A percentile compares a stretch with the other conserved stretches of the same genome.
These are phyloP conservation scores for Myathropa florea DNA, from an alignment of 2,888 invertebrate genomes.

Conservation along the genomic window DNA sequence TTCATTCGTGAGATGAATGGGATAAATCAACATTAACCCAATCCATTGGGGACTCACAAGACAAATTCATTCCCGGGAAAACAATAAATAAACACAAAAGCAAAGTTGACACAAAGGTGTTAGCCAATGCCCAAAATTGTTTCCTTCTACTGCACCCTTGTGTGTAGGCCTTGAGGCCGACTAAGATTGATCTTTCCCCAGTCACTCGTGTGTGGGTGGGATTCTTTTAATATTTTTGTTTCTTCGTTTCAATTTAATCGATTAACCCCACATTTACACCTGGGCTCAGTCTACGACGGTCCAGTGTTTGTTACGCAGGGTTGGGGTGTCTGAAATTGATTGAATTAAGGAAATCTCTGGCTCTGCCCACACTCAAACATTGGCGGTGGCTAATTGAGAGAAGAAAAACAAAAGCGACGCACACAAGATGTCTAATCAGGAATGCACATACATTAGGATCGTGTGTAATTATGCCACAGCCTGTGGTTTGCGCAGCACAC, in stretches of 20 bases:
- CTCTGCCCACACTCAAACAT: background rate
- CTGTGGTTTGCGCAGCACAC: slow-evolving; percentile 28
- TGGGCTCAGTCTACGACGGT: slow-evolving; percentile 3
- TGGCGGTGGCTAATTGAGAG: slow-evolving; percentile 19
- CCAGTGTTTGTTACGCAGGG: slow-evolving; percentile 6
- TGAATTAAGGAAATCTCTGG: slow-evolving; percentile 36
- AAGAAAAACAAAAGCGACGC: background rate
- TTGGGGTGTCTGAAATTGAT: slow-evolving; percentile 16
- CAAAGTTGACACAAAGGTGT: slow-evolving; percentile 49
- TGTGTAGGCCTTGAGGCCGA: background rate
- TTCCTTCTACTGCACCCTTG: slow-evolving; percentile 30
- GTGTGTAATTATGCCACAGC: slow-evolving; percentile 48
- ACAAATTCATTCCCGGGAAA: slow-evolving; percentile 21
- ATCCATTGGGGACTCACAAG: slow-evolving; percentile 24
- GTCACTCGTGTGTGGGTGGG: background rate
- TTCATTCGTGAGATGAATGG: slow-evolving; percentile 26
- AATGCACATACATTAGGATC: slow-evolving; percentile 58
- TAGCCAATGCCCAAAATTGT: slow-evolving; percentile 10
- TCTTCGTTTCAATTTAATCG: slow-evolving; percentile 31
- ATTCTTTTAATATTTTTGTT: background rate
- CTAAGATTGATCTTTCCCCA: slow-evolving; percentile 43
- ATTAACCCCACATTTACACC: slow-evolving; percentile 45
- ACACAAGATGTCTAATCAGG: slow-evolving; percentile 19
- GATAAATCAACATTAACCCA: slow-evolving; percentile 54
- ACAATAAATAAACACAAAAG: slow-evolving; percentile 47